Percentiles rank a stretch among this genome's conserved stretches.
These are phyloP conservation scores for Ceratosolen solmsi DNA, from an alignment of 1,140 invertebrate species.

Conservation along the genomic window DNA sequence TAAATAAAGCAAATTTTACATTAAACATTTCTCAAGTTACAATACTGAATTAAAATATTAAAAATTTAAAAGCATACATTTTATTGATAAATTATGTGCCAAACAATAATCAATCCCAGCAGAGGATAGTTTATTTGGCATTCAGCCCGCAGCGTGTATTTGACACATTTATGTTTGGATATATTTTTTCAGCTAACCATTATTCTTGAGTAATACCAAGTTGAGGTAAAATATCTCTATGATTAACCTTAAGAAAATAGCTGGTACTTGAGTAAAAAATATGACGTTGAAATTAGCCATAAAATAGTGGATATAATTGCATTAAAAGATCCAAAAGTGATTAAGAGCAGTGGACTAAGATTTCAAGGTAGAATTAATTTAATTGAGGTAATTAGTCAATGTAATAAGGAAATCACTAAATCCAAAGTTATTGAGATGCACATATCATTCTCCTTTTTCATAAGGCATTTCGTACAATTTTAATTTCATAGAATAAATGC, in stretches of 20 bases:
- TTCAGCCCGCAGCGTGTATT: background rate
- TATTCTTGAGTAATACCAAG: background rate
- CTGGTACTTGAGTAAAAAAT: background rate
- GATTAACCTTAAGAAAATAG: background rate
- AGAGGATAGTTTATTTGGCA: background rate
- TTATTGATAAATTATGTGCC: background rate
- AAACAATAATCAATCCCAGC: background rate
- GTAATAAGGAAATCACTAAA: slow-evolving; percentile 5
- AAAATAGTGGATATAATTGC: background rate
- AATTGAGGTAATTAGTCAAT: background rate
- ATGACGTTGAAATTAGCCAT: background rate
- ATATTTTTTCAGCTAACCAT: background rate
- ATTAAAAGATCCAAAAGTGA: background rate
- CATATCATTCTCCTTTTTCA: too few species aligned
- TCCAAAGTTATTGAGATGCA: background rate
- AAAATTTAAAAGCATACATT: background rate
- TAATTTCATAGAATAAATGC: background rate
- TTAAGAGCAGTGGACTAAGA: background rate
- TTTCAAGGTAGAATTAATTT: background rate
- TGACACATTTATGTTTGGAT: background rate
- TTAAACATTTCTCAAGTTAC: too few species aligned
- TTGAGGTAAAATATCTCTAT: background rate
- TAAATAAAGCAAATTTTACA: too few species aligned
- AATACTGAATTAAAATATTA: too few species aligned
- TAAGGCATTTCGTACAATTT: too few species aligned